Evolutionary conservation across 2,888 invertebrate genomes (phyloP), one percentile per base, ranked within the genome.

Genomic region (Acrobasis repandana): DNA sequence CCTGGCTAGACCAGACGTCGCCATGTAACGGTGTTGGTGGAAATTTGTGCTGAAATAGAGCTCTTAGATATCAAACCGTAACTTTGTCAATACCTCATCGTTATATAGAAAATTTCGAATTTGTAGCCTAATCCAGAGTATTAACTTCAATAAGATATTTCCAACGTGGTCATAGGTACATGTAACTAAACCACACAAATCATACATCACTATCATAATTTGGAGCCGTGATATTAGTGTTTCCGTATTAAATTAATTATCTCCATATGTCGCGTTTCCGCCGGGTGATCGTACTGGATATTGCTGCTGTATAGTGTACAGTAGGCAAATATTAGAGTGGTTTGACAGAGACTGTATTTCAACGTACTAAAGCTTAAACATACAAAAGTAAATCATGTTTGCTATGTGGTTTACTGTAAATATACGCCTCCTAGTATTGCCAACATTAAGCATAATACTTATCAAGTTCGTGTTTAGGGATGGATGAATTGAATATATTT

Each of bases 191-290:
- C 0, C 43, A 43, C 16, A 43, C 11, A 34, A 54, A 20, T 20
- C 18, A 47, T 57, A 57, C 9, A 47, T 36, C n/a, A 20, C 9
- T 57, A 47, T 47, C 4, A 57, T 47, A 33, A 5, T 33, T 33
- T 47, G 6, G 33, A 15, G 47, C 20, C 43, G 20, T 28, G 47
- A 57, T 28, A 33, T 57, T 47, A 47, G 8, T 57, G 47, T 47
- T 57, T 57, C 47, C 56, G 47, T 57, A 56, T 47, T 57, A 46
- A 57, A 47, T 5, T 57, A 57, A 57, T 57, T 47, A 33, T 16
- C 33, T 16, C 46, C 56, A 57, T 47, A 47, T 57, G 56, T 28
- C 33, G 56, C 15, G 15, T 47, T 57, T 57, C 56, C 56, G 56
- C 47, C 47, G 56, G 33, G 47, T 57, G 28, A 47, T 57, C 9